Base-by-base conservation (phyloP, 2,888 invertebrate species). In the Cephus sareptanus region DNA sequence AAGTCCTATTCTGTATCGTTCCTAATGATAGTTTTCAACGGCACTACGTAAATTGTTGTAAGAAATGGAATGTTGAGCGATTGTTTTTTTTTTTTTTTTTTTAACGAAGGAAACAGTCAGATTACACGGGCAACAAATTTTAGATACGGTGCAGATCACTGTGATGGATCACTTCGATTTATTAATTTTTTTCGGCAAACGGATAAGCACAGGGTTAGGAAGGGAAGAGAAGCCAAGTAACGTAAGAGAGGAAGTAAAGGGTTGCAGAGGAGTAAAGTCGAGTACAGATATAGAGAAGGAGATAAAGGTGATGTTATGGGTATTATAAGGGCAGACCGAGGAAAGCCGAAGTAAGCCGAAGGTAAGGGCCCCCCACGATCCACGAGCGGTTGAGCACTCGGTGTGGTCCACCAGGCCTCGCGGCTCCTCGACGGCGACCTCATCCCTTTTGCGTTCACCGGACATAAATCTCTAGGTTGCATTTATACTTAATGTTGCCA, bases 401-500 rank as follows among this genome's bases (percentile, higher is more conserved):
- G 90, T 90, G 90, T 90, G 90, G 90, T 89, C 85, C 86, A 85
- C 85, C 84, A 87, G 83, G 87, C 89, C 90, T 89, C 82, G 87
- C 89, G 89, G 56, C 56, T 56, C 23, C 56, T 56, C 56, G 56
- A 56, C 56, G 56, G 90, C 89, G 85, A 86, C 86, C 89, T 89
- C 89, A 89, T 88, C 89, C 90, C 89, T 89, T 40, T n/a, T 40
- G 23, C 74, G 74, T 34, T 78, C 69, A 75, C 75, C 77, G 80
- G 77, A 85, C 87, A 88, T 90, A 90, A 88, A 88, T 88, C 88
- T 87, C 87, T 80, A 84, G 86, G 84, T 88, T 86, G 87, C 87
- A 85, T 87, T 88, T 87, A 87, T 87, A 88, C 89, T 88, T 87
- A 87, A 89, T 88, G 86, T 89, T 89, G 89, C 89, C 88, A 89